Percentiles rank a stretch among this genome's conserved stretches.
Conservation (phyloP, 1,140 invertebrate species). For the Psilanteris sp. region DNA sequence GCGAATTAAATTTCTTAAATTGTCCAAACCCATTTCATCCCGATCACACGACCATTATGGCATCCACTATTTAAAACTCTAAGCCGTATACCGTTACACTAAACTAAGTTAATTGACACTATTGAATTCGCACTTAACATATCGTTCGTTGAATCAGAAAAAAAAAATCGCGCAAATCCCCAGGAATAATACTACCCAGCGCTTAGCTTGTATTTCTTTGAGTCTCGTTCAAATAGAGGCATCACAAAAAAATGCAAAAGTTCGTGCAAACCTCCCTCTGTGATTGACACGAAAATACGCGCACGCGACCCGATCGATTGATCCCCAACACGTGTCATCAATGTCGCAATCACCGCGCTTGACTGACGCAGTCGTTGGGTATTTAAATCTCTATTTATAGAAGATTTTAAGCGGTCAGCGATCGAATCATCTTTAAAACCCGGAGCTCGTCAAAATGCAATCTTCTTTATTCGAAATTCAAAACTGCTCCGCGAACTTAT, state of each 20-base stretch:
- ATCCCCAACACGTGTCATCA: slow-evolving; percentile 78
- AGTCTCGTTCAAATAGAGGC: slow-evolving; percentile 28
- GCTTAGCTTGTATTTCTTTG: slow-evolving; percentile 45
- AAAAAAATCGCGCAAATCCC: too few species aligned
- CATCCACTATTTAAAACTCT: too few species aligned
- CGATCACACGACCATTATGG: too few species aligned
- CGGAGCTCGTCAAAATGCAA: slow-evolving; percentile 10
- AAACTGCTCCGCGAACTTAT: slow-evolving; percentile 50
- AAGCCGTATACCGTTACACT: too few species aligned
- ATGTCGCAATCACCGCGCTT: slow-evolving; percentile 77
- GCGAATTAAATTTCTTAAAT: too few species aligned
- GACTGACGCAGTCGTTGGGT: slow-evolving; percentile 70
- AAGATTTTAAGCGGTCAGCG: slow-evolving; percentile 72
- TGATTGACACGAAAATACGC: slow-evolving; percentile 79
- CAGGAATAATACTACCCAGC: slow-evolving; percentile 22
- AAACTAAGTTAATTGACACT: too few species aligned
- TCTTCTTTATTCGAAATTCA: slow-evolving; percentile 39
- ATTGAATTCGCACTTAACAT: slow-evolving; percentile 22
- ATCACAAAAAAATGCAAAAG: slow-evolving; percentile 51
- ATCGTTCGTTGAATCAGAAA: too few species aligned
- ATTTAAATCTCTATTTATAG: slow-evolving; percentile 77
- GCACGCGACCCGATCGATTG: slow-evolving; percentile 77
- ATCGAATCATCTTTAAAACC: slow-evolving; percentile 48
- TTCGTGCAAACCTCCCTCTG: slow-evolving; percentile 57
- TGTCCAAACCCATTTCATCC: too few species aligned